Conservation (phyloP, 2,888 invertebrate species). For the Epirrhoe alternata region DNA sequence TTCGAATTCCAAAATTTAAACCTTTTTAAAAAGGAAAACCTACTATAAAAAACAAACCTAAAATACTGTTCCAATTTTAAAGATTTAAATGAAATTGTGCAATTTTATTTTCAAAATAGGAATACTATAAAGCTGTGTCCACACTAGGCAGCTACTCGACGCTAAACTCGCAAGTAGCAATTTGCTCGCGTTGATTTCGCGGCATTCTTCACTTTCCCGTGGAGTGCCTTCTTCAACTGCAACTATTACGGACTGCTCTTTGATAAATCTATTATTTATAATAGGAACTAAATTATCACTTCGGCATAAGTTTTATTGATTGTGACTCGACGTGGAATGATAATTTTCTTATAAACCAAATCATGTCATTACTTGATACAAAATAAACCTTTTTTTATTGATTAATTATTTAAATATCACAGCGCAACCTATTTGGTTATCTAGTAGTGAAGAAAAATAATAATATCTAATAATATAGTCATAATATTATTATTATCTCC, state of each 20-base stretch:
- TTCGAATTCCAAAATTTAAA: background rate
- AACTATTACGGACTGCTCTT: constrained; percentile 46
- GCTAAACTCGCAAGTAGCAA: constrained; percentile 56
- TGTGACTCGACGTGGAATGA: too few relatives aligned
- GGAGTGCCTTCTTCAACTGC: constrained; percentile 55
- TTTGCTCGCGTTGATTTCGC: constrained; percentile 65
- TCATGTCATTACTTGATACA: too few relatives aligned
- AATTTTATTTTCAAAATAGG: constrained; percentile 14
- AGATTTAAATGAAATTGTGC: background rate
- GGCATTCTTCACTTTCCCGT: constrained; percentile 64
- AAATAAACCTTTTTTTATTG: too few relatives aligned
- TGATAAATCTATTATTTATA: constrained; percentile 7
- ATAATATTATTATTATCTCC: too few relatives aligned
- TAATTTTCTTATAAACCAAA: too few relatives aligned
- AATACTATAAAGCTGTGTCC: constrained; percentile 25
- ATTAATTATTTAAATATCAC: too few relatives aligned
- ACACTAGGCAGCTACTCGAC: constrained; percentile 9
- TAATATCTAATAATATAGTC: too few relatives aligned
- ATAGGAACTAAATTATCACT: background rate
- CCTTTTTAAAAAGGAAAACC: background rate
- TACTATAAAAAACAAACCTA: too few relatives aligned
- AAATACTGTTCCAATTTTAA: background rate
- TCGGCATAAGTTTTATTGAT: background rate
- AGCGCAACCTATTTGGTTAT: too few relatives aligned
- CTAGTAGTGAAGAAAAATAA: too few relatives aligned